Base-by-base conservation (phyloP, 2,797 vertebrate genomes). In the Eulemur albifrons region DNA sequence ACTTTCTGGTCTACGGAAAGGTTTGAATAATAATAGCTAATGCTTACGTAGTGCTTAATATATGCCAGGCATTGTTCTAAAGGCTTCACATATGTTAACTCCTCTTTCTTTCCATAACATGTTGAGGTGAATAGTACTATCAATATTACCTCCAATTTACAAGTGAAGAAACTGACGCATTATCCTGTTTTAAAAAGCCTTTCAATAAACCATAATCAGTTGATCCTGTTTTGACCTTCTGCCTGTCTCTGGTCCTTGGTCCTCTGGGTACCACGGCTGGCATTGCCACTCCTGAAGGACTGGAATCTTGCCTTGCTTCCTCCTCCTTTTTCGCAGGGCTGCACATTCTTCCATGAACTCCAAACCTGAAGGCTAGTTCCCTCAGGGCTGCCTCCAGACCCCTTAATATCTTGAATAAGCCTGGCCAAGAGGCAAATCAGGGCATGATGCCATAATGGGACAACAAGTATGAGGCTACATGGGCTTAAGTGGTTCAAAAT, bases 1-100 rank as follows among this genome's bases (percentile, higher is more conserved):
- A 57, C 70, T 96, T 93, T 93, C 43, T 93, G 27, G 92, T 96
- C 27, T 76, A 85, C 2, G 69, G 73, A 83, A 94, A 59, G 1
- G 23, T 77, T 77, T 77, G 40, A 75, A 90, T 61, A 87, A 73
- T 75, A 92, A 92, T 52, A 97, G 40, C 67, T 45, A 80, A 77
- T 81, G 50, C 45, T 90, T 59, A 57, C 40, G 5, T 15, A 59
- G 67, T 27, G n/a, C 52, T 94, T 88, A 59, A 59, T 48, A 35
- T 35, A 61, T 35, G n/a, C n/a, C 72, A 85, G 69, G 2, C 65
- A 84, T 93, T 86, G 76, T 88, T 65, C 27, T 38, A 70, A 48
- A 69, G 45, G 2, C 30, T 61, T 96, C 65, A 63, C 11, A 38
- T 67, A 7, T 52, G 57, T 67, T 86, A 43, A 86, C 57, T 89